Evolutionary conservation across 2,113 vertebrate species (phyloP), one percentile per base, ranked within the genome.

Genomic region (Sinocyclocheilus rhinocerous): DNA sequence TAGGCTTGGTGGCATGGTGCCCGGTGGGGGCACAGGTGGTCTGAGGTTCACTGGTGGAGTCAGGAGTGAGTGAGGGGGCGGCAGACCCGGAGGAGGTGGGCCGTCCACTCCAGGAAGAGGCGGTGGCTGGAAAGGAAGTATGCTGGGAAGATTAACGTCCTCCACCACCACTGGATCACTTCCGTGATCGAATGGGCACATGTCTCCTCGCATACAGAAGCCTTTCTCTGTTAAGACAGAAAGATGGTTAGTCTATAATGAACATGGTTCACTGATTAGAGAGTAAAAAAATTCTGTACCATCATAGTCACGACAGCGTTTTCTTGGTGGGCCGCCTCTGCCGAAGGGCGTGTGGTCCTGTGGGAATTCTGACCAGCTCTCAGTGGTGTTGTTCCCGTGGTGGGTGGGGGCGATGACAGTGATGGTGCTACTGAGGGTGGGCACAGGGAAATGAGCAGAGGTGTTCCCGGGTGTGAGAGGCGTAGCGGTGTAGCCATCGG

Each of bases 121-220:
- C 33, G 97, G 97, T 55, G 96, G 96, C 89, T 97, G 97, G 90
- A 99, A 99, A 88, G 97, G 97, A 87, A 99, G 92, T 87, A 99
- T 99, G 90, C 93, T 97, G 89, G 98, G 97, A 90, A 99, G 95
- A 93, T 98, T 99, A 84, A 98, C 97, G 89, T 99, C 98, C 93
- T 99, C 97, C 90, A 99, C 97, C 65, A 99, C 97, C 76, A 99
- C 97, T 0, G 98, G 98, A 92, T 99, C 98, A 4, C 97, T 99
- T 91, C 98, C 98, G 39, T 99, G 98, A 93, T 99, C 97, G 85
- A 98, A 99, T 76, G 97, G 97, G 92, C 97, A 99, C 97, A 98
- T 97, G 91, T 99, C 98, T 65, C 97, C 98, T 89, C 97, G 96
- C 97, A 99, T 98, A 91, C 98, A 99, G 93, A 99, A 99, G 76